Evolutionary conservation across 2,113 vertebrate genomes (phyloP).

Genomic region (Microcebus jonahi): DNA sequence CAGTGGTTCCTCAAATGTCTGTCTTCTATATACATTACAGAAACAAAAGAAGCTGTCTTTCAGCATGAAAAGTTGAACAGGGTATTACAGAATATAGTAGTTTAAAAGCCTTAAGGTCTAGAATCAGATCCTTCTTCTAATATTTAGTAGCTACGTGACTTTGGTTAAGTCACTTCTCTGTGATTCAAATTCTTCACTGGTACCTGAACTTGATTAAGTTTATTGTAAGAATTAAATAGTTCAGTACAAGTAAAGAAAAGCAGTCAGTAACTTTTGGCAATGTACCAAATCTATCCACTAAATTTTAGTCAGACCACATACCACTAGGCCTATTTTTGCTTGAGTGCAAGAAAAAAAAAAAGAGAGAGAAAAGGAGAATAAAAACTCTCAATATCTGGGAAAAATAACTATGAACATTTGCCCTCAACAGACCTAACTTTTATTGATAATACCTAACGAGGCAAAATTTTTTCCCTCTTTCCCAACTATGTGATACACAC

Average conservation of each 20-base stretch:
- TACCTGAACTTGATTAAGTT: not conserved
- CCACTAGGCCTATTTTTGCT: not conserved
- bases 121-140: not conserved
- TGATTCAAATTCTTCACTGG: not conserved
- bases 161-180: not conserved
- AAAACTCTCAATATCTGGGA: not conserved
- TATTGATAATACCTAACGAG: not conserved
- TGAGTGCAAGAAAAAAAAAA: not conserved
- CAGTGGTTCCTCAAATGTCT: not conserved
- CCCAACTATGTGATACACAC: not conserved
- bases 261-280: not conserved
- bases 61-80: not conserved
- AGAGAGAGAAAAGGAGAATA: not conserved
- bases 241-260: not conserved
- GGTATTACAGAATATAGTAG: not conserved
- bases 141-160: not conserved
- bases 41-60: not conserved
- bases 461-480: not conserved
- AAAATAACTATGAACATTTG: not conserved
- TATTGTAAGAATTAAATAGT: not conserved
- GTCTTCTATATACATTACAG: not conserved
- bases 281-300: not conserved
- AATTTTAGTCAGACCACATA: not conserved
- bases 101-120: slow-evolving; percentile 9
- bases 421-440: not conserved